Evolutionary conservation across 1,140 invertebrate genomes (phyloP).

Genomic region (Metaphire vulgaris): DNA sequence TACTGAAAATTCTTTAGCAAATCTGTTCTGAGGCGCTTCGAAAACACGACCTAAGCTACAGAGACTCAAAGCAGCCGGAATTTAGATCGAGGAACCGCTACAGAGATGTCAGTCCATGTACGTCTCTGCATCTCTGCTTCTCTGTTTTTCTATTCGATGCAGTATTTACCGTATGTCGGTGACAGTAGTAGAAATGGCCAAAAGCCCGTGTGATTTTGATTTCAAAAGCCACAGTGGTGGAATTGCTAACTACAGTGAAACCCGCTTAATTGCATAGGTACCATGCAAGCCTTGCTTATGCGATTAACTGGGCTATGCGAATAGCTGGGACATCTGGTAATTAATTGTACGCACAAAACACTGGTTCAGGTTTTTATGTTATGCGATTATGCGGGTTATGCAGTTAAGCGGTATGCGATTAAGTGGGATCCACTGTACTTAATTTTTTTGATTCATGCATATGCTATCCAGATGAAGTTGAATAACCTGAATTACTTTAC

Average conservation of each 20-base stretch:
- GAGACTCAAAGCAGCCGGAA: constrained; percentile 69
- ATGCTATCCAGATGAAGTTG: background rate
- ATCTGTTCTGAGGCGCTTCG: constrained; percentile 59
- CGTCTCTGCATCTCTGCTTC: constrained; percentile 32
- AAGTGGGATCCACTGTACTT: too few relatives aligned
- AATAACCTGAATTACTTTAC: background rate
- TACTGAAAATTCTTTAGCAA: constrained; percentile 60
- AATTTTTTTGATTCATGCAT: background rate
- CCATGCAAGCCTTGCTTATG: too few relatives aligned
- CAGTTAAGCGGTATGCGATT: too few relatives aligned
- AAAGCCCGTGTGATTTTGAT: background rate
- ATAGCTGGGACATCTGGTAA: too few relatives aligned
- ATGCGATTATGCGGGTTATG: too few relatives aligned
- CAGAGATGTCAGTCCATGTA: constrained; percentile 84
- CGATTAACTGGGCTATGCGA: too few relatives aligned
- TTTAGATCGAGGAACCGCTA: constrained; percentile 82
- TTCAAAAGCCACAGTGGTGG: background rate
- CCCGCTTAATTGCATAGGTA: background rate
- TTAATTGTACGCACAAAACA: too few relatives aligned
- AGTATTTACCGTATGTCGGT: background rate
- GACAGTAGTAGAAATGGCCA: background rate
- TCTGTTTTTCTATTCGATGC: background rate
- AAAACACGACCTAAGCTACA: constrained; percentile 60
- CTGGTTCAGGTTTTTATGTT: too few relatives aligned
- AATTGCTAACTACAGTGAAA: background rate